Conservation (phyloP, 2,797 vertebrate genomes). For the Avahi laniger region DNA sequence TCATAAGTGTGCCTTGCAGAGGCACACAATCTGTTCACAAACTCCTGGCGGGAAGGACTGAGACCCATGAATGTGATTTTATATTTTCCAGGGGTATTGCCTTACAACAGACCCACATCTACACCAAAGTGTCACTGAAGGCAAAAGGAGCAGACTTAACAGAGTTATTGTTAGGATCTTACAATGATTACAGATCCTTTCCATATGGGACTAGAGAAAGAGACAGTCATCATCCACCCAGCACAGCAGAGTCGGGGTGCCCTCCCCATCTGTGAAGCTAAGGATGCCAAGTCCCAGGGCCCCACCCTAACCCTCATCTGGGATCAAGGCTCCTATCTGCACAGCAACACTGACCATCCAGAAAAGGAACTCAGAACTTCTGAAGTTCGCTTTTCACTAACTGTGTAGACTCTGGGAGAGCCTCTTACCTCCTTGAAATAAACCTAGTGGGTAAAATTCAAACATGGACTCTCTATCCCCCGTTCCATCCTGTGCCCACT, state of each 20-base stretch:
- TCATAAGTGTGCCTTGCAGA: conserved; percentile 9
- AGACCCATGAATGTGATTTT: background rate
- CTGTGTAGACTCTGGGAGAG: background rate
- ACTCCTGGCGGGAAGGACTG: background rate
- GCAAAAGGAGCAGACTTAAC: background rate
- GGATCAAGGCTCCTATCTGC: background rate
- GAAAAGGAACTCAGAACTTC: background rate
- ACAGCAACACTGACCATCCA: background rate
- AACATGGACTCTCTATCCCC: background rate
- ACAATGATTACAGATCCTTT: background rate
- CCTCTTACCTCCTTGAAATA: background rate
- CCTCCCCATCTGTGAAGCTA: background rate
- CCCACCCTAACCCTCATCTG: background rate
- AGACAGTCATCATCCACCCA: background rate
- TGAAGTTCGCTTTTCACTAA: background rate
- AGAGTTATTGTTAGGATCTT: background rate
- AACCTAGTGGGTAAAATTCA: background rate
- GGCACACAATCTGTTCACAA: background rate
- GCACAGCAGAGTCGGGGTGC: background rate
- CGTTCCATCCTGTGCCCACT: background rate
- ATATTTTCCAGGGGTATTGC: background rate
- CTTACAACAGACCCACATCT: background rate
- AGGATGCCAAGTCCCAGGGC: background rate
- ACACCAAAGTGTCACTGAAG: background rate
- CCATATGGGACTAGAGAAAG: background rate